These are phyloP conservation scores for Drosophila biarmipes DNA, from an alignment of 1,140 invertebrate genomes.

Conservation along the genomic window DNA sequence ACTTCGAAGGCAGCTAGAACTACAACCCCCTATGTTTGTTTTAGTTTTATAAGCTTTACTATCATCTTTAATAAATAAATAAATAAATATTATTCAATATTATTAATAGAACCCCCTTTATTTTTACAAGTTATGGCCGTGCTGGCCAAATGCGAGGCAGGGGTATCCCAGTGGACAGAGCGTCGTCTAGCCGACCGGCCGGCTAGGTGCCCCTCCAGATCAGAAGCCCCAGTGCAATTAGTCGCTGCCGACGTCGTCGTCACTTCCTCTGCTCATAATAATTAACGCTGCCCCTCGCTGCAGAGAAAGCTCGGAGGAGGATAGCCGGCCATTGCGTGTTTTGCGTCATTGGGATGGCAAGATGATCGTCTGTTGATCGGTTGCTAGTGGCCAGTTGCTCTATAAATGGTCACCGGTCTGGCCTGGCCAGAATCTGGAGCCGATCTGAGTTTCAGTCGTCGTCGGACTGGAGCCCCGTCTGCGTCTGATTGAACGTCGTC, in stretches of 20 bases:
- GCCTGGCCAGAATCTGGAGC: conserved; percentile 22
- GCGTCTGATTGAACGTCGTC: conserved; percentile 33
- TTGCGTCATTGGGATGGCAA: conserved; percentile 73
- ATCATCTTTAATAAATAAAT: too few species aligned
- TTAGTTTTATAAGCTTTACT: too few species aligned
- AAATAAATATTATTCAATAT: too few species aligned
- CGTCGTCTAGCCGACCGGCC: conserved; percentile 30
- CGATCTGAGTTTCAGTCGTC: conserved; percentile 7
- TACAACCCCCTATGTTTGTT: too few species aligned
- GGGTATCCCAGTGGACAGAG: conserved; percentile 5
- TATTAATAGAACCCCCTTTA: too few species aligned
- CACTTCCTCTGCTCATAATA: conserved; percentile 79
- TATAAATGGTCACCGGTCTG: conserved; percentile 73
- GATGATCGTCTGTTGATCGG: conserved; percentile 78
- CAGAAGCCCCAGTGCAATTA: conserved; percentile 63
- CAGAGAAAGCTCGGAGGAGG: conserved; percentile 53
- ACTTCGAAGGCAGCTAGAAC: too few species aligned
- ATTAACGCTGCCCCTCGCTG: conserved; percentile 61
- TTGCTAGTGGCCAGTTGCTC: conserved; percentile 69
- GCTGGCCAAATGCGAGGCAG: background rate
- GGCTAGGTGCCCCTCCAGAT: conserved; percentile 23
- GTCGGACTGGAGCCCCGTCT: conserved; percentile 16
- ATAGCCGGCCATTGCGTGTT: conserved; percentile 64
- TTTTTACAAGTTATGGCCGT: background rate
- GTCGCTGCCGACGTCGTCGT: conserved; percentile 60